Conservation (phyloP, 2,888 invertebrate species). For the Mayetiola destructor region DNA sequence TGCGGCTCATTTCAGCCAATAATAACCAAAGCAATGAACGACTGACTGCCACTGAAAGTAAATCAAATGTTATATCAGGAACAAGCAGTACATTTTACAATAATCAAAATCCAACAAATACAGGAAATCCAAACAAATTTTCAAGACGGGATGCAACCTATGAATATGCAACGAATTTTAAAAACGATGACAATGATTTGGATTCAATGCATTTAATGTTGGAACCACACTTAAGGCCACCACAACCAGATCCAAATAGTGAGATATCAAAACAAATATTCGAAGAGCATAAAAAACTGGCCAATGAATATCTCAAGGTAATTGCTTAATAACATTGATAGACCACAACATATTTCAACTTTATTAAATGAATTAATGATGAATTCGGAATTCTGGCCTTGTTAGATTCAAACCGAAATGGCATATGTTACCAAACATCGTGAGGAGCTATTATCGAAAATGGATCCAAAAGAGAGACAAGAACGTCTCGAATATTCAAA, state of each 20-base stretch:
- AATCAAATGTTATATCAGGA: slow-evolving; percentile 21
- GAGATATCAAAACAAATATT: slow-evolving; percentile 72
- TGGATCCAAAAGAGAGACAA: slow-evolving; percentile 29
- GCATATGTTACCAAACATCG: slow-evolving; percentile 66
- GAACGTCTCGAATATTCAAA: slow-evolving; percentile 29
- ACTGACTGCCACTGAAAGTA: slow-evolving; percentile 32
- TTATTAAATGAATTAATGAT: neutral
- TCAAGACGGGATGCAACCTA: slow-evolving; percentile 28
- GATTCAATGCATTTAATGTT: slow-evolving; percentile 62
- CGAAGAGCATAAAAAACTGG: slow-evolving; percentile 75
- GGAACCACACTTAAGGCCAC: slow-evolving; percentile 68
- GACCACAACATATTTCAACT: too few relatives aligned
- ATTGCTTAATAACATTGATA: too few relatives aligned
- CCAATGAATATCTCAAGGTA: slow-evolving; percentile 76
- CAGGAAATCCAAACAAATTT: slow-evolving; percentile 17
- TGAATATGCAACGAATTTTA: slow-evolving; percentile 24
- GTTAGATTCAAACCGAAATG: slow-evolving; percentile 65
- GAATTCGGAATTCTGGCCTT: neutral
- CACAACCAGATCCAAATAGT: slow-evolving; percentile 62
- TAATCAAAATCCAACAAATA: slow-evolving; percentile 15
- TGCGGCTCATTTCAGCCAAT: slow-evolving; percentile 32
- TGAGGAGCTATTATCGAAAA: slow-evolving; percentile 48
- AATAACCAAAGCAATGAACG: slow-evolving; percentile 34
- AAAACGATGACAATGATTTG: slow-evolving; percentile 38
- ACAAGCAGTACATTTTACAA: slow-evolving; percentile 15